Conservation (phyloP, 2,797 vertebrate species). For the Bradypodion ventrale region DNA sequence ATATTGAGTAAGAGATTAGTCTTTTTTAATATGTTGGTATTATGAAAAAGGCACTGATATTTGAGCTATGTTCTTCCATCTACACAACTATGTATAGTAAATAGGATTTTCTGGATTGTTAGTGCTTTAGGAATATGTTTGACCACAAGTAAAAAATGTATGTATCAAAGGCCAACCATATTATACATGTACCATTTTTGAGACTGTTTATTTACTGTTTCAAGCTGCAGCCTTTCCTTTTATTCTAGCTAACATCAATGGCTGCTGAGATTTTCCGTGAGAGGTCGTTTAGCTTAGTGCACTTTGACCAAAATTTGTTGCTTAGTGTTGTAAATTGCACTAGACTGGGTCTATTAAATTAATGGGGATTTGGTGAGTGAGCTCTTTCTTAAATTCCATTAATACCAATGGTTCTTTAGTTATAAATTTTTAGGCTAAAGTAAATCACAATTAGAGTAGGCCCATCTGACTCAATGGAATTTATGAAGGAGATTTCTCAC, state of each 20-base stretch:
- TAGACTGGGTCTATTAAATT: too few relatives aligned
- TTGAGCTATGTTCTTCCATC: not conserved
- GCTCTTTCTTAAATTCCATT: too few relatives aligned
- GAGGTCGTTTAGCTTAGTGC: not conserved
- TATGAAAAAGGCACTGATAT: not conserved
- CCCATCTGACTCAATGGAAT: too few relatives aligned
- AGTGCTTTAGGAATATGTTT: not conserved
- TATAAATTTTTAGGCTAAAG: too few relatives aligned
- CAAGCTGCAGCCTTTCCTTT: not conserved
- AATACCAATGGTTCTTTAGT: too few relatives aligned
- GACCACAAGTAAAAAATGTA: not conserved
- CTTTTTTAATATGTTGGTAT: not conserved
- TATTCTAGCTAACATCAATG: constrained; percentile 42
- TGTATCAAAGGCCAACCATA: not conserved
- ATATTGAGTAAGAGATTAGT: not conserved
- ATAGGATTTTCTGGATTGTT: not conserved
- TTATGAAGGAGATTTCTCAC: too few relatives aligned
- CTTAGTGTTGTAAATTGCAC: too few relatives aligned
- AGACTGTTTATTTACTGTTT: not conserved
- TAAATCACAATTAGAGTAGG: too few relatives aligned
- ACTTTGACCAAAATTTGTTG: too few relatives aligned
- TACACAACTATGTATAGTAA: not conserved
- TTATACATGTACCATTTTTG: not conserved
- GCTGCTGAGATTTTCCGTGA: constrained; percentile 22
- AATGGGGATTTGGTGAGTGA: too few relatives aligned